A percentile compares a stretch with the other conserved stretches of the same genome.
Conservation (phyloP, 2,113 vertebrate genomes). For the Bubalus kerabau region DNA sequence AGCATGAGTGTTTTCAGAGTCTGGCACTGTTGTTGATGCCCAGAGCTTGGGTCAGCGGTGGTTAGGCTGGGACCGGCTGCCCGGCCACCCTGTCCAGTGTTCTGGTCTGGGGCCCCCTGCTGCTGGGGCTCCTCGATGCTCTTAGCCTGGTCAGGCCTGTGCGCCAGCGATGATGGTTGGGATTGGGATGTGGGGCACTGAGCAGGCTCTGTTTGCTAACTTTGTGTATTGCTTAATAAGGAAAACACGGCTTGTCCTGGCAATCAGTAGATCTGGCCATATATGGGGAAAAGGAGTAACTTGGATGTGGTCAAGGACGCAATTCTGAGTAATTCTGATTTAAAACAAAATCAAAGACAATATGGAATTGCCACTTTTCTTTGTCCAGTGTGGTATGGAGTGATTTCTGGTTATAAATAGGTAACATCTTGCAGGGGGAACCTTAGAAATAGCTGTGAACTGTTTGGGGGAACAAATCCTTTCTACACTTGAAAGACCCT, state of each 20-base stretch:
- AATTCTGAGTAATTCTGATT: slow-evolving; percentile 63
- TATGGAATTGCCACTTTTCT: slow-evolving; percentile 39
- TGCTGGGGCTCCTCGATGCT: not conserved
- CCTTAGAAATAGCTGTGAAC: slow-evolving; percentile 52
- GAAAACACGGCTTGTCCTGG: slow-evolving; percentile 71
- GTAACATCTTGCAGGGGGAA: slow-evolving; percentile 49
- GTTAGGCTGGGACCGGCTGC: not conserved
- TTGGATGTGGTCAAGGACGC: slow-evolving; percentile 60
- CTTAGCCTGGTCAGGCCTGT: not conserved
- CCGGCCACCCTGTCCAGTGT: not conserved
- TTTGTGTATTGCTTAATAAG: slow-evolving; percentile 80
- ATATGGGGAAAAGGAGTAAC: slow-evolving; percentile 80
- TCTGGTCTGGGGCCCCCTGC: not conserved
- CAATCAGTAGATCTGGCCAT: slow-evolving; percentile 72
- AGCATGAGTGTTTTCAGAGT: not conserved
- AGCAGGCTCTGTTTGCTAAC: slow-evolving; percentile 75
- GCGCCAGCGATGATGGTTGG: not conserved
- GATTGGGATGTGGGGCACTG: not conserved
- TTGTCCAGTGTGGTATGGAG: slow-evolving; percentile 51
- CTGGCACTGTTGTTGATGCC: no score
- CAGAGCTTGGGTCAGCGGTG: not conserved
- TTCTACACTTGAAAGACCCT: slow-evolving; percentile 22
- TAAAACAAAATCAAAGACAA: slow-evolving; percentile 68
- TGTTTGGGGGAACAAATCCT: slow-evolving; percentile 42
- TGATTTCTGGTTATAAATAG: slow-evolving; percentile 61